Evolutionary conservation across 2,888 invertebrate species (phyloP), one percentile per base, ranked within the genome.

Genomic region (Rhyacophila evoluta): DNA sequence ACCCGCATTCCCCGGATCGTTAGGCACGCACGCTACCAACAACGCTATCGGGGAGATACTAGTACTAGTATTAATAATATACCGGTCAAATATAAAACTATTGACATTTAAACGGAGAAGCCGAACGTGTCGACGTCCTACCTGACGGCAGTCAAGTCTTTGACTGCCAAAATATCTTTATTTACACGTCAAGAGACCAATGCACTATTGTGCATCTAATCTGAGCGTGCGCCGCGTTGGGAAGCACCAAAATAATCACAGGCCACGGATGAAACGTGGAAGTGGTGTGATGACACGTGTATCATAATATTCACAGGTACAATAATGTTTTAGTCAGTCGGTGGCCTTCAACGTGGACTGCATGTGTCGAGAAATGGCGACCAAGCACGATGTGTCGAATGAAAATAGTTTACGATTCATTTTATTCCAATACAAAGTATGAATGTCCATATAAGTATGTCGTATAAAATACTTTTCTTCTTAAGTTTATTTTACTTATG

Each of bases 101-200:
- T n/a, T 4, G 29, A 4, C 29, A 4, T 4, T 6, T 33, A 33
- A 6, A 4, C 29, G 29, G 29, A 2, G 29, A 33, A 6, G 6
- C 29, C 6, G 29, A 6, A 19, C 15, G 55, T 55, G 19, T 25
- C 19, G 19, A 1, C 8, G 25, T 25, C 55, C 55, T 19, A 4
- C 10, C 12, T 55, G 55, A 6, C 15, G 15, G 55, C 55, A 55
- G 55, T 15, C 3, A 15, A 39, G 25, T 25, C 55, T 15, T 25
- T 55, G 55, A 55, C 55, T 55, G 25, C 19, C 25, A 55, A 55
- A 55, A 55, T 8, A 55, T 55, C 55, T 55, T 19, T 55, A 55
- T 55, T 55, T 55, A 55, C 55, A 55, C 4, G 6, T 6, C 6
- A 4, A 55, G 55, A 55, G 55, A 55, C 55, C 55, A 55, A 55